phyloP scores from a whole-genome alignment of 1,140 invertebrate genomes.

The Drosophila ironensis region DNA sequence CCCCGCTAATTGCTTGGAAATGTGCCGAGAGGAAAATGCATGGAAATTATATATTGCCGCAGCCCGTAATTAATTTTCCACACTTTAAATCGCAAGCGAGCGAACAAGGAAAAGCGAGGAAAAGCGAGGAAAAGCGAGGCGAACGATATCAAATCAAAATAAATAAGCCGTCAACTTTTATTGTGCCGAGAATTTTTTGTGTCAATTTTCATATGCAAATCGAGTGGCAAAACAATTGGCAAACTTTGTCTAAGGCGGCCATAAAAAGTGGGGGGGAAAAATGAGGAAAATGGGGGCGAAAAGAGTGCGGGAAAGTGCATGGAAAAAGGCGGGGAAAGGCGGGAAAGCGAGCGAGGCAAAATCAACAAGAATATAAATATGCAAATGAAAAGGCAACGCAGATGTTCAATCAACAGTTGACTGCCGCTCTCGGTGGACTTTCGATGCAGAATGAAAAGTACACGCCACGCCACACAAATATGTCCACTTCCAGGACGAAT shows the following conservation, averaged over 20 bases:
- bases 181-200: conserved; percentile 44
- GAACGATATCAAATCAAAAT: conserved; percentile 14
- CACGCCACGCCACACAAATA: neutral
- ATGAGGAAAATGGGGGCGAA: neutral
- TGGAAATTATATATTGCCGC: conserved; percentile 16
- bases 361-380: conserved; percentile 68
- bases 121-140: neutral
- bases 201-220: conserved; percentile 72
- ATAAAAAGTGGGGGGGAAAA: neutral
- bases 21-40: conserved; percentile 19
- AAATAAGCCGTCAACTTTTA: conserved; percentile 26
- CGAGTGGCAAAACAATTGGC: conserved; percentile 40
- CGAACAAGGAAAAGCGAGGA: no score
- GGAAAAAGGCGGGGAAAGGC: neutral
- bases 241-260: conserved; percentile 55
- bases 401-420: conserved; percentile 57
- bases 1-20: conserved; percentile 35
- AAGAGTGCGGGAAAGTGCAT: neutral
- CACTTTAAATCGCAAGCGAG: conserved; percentile 1
- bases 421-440: conserved; percentile 21
- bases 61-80: conserved; percentile 26
- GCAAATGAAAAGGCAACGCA: conserved; percentile 64
- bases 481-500: neutral
- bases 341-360: conserved; percentile 4
- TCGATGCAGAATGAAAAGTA: neutral